Evolutionary conservation across 2,113 vertebrate species (phyloP).

Genomic region (Anser brachyrhynchus): DNA sequence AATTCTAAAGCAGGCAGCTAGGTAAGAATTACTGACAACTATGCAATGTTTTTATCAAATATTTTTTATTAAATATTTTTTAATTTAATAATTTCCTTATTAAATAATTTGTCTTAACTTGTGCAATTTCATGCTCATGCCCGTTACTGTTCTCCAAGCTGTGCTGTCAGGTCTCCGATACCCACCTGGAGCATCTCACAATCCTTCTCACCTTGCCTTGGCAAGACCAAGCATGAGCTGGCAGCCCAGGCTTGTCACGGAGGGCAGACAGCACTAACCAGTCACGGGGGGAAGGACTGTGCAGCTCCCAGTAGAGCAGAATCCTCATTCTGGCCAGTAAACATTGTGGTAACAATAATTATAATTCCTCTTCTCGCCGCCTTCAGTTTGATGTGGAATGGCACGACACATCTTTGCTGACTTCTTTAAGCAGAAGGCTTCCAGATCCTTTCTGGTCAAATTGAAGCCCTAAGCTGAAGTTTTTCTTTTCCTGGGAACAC

Average conservation of each 20-base stretch:
- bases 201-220: not conserved
- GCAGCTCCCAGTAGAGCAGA: not conserved
- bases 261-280: not conserved
- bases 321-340: not conserved
- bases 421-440: not conserved
- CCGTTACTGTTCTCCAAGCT: not conserved
- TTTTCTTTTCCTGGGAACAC: not conserved
- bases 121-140: not conserved
- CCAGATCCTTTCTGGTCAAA: not conserved
- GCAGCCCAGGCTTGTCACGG: not conserved
- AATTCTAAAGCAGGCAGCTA: not conserved
- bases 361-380: not conserved
- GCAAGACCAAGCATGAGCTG: not conserved
- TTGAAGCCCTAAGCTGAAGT: not conserved
- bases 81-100: not conserved
- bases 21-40: not conserved
- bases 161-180: not conserved
- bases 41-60: not conserved
- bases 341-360: accelerated
- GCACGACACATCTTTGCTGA: not conserved
- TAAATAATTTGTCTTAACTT: not conserved
- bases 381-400: not conserved
- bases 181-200: not conserved
- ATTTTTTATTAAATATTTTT: not conserved
- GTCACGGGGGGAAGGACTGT: not conserved